Conservation (phyloP, 2,797 vertebrate genomes). For the Valencia hispanica region DNA sequence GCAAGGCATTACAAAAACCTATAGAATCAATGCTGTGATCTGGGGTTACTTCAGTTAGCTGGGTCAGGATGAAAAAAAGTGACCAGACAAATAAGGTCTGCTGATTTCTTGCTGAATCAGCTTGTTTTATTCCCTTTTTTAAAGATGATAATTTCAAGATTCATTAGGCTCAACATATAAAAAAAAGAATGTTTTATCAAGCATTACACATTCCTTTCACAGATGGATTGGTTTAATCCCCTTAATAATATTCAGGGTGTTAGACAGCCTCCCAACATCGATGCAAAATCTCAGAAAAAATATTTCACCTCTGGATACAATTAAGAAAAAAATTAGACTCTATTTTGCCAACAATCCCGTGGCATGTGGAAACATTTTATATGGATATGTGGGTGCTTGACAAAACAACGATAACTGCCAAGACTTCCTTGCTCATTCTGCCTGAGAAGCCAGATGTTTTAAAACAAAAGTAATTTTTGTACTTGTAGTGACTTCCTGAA, state of each 20-base stretch:
- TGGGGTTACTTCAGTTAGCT: not conserved
- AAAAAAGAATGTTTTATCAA: not conserved
- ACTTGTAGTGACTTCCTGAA: too few relatives aligned
- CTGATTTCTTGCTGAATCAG: not conserved
- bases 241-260: not conserved
- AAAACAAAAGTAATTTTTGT: not conserved
- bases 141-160: not conserved
- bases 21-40: not conserved
- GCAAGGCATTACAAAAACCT: too few relatives aligned
- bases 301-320: not conserved
- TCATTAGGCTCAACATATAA: not conserved
- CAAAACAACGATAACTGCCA: not conserved
- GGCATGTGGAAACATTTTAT: not conserved
- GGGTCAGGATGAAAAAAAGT: not conserved
- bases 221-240: not conserved
- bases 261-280: not conserved
- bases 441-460: not conserved
- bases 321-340: not conserved
- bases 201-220: not conserved
- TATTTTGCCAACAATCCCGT: not conserved
- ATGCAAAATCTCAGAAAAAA: not conserved
- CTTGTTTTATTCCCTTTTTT: not conserved
- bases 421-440: not conserved
- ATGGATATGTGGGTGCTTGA: not conserved
- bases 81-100: not conserved